Percentiles rank a stretch among this genome's conserved stretches.
Evolutionary conservation across 2,888 invertebrate genomes (phyloP).

Genomic region (Bursaphelenchus okinawaensis): DNA sequence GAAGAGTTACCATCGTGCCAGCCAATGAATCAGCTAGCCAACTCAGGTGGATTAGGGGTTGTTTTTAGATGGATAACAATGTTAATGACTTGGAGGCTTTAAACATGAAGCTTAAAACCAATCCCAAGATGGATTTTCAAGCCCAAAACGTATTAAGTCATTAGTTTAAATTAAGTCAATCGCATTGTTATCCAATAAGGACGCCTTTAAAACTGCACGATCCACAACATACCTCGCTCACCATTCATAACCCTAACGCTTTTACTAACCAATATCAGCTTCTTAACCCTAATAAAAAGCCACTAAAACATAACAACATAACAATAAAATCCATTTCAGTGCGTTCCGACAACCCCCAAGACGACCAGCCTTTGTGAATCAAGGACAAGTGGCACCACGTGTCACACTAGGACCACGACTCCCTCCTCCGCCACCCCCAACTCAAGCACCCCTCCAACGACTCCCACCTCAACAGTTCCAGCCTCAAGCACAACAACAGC

Average conservation of each 20-base stretch:
- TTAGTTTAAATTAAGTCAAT: too few species aligned
- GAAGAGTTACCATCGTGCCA: background rate
- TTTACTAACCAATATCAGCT: background rate
- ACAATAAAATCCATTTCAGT: background rate
- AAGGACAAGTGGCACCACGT: background rate
- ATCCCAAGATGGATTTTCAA: too few species aligned
- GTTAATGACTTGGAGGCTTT: too few species aligned
- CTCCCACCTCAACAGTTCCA: background rate
- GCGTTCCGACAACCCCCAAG: background rate
- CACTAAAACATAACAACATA: background rate
- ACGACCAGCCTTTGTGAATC: background rate
- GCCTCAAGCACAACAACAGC: background rate
- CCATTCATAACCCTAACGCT: background rate
- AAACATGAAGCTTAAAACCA: too few species aligned
- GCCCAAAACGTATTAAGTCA: too few species aligned
- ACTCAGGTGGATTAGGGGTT: background rate
- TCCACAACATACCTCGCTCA: background rate
- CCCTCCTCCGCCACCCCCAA: background rate
- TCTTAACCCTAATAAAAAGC: background rate
- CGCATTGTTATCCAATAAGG: too few species aligned
- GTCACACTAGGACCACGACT: background rate
- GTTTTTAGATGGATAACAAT: too few species aligned
- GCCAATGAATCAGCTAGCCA: background rate
- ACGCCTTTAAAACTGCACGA: too few species aligned
- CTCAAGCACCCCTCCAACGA: background rate